These are phyloP conservation scores for Augochlorella aurata DNA, from an alignment of 2,888 invertebrate genomes.

Conservation along the genomic window DNA sequence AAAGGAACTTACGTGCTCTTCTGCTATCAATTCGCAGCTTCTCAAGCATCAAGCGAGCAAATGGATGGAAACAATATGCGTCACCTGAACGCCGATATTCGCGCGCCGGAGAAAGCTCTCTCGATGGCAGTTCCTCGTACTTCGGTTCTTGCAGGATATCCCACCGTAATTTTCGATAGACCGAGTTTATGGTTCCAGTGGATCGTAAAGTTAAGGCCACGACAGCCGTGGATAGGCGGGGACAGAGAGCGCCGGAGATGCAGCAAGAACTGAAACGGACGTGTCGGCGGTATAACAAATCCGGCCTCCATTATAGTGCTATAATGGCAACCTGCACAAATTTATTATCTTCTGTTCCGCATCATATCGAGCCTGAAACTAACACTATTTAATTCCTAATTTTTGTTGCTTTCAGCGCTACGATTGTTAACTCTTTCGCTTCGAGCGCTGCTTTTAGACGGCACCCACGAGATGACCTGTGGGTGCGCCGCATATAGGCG, in stretches of 20 bases:
- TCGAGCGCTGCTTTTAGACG: too few relatives aligned
- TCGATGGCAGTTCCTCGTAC: conserved; percentile 33
- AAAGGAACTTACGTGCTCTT: background rate
- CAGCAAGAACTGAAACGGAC: conserved; percentile 25
- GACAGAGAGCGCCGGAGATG: conserved; percentile 32
- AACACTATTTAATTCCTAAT: conserved; percentile 17
- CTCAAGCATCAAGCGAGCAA: conserved; percentile 6
- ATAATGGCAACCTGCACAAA: conserved; percentile 21
- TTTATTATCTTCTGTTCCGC: conserved; percentile 16
- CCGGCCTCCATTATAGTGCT: conserved; percentile 35
- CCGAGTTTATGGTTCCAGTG: conserved; percentile 71
- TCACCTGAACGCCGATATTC: conserved; percentile 40
- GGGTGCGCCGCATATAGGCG: too few relatives aligned
- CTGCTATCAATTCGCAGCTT: background rate
- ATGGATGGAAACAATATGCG: conserved; percentile 37
- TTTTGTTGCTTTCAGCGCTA: background rate
- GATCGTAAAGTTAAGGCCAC: conserved; percentile 66
- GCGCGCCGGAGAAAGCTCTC: conserved; percentile 28
- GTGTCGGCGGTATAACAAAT: conserved; percentile 34
- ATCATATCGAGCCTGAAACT: conserved; percentile 17
- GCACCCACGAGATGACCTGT: too few relatives aligned
- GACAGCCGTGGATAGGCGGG: conserved; percentile 45
- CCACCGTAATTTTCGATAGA: conserved; percentile 75
- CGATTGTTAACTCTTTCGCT: too few relatives aligned
- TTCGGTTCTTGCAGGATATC: conserved; percentile 67